These are phyloP conservation scores for Phalloptychus januarius DNA, from an alignment of 2,797 vertebrate genomes.

Conservation along the genomic window DNA sequence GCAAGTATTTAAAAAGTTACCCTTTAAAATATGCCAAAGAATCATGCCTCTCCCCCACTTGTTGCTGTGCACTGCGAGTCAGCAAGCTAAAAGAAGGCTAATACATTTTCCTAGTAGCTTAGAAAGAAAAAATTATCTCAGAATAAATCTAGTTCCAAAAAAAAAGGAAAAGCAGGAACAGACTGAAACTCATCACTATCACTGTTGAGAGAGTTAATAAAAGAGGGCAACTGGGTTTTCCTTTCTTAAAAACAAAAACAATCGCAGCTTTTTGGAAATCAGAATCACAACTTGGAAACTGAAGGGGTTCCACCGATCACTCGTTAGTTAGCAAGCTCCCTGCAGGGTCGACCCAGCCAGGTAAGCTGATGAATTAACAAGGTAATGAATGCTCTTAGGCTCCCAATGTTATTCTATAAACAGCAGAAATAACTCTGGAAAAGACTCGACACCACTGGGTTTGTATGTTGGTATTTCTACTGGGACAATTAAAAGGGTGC, in stretches of 20 bases:
- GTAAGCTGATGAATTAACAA: neutral
- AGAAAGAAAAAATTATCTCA: neutral
- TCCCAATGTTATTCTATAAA: neutral
- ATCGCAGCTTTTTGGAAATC: neutral
- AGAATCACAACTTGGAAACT: neutral
- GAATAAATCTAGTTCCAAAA: neutral
- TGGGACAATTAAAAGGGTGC: neutral
- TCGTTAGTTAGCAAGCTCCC: neutral
- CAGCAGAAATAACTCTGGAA: neutral
- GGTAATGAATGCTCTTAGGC: neutral
- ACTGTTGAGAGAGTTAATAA: neutral
- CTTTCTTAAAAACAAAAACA: neutral
- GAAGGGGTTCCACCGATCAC: neutral
- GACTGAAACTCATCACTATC: neutral
- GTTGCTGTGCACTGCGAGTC: neutral
- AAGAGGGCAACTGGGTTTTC: neutral
- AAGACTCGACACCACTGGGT: neutral
- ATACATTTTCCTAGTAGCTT: neutral
- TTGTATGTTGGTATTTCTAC: neutral
- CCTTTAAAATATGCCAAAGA: neutral
- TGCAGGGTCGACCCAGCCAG: neutral
- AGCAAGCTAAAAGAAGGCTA: neutral
- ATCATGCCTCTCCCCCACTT: neutral
- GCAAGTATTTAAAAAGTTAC: neutral
- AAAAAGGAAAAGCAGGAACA: neutral